Evolutionary conservation across 2,888 invertebrate species (phyloP), one percentile per base, ranked within the genome.

Genomic region (Listrodromus nycthemerus): DNA sequence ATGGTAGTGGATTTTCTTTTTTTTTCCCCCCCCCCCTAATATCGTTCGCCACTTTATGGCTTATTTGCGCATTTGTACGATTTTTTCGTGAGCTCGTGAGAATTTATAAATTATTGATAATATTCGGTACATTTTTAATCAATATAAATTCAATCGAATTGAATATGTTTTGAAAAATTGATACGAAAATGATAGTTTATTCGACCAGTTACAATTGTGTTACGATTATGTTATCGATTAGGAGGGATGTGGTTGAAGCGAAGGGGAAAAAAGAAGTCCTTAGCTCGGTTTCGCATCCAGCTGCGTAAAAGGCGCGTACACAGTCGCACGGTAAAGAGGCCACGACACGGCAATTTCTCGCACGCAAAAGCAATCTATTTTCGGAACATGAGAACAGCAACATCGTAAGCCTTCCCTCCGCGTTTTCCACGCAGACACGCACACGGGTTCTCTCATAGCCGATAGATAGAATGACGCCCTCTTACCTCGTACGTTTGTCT

Each of bases 291-390:
- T 8, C n/a, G 58, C 61, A 45, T 61, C 45, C 73, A 61, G 61
- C 73, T 61, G 73, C 61, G 61, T 30, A 61, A 30, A 30, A 45
- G 41, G 58, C 16, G 37, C 55, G 27, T 37, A 48, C 24, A 45
- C 45, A 41, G 41, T 41, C 41, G 65, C 67, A 50, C 74, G 69
- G 50, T 52, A 79, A 79, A 79, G 70, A 71, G 70, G 73, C 67
- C 61, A 78, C 69, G 75, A 70, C 81, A 52, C 71, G 80, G 65
- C 76, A 75, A 79, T 83, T 75, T 77, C 73, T n/a, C 41, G 74
- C 83, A 85, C 78, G 78, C 83, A 74, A 76, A 70, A 77, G 71
- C 82, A 77, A 82, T 85, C 77, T 79, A 83, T 85, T 83, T 85
- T 70, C 77, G 63, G 73, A 73, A 50, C 30, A 78, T 78, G 81